Base-by-base conservation (phyloP, 2,113 vertebrate species). In the Cynoglossus semilaevis region DNA sequence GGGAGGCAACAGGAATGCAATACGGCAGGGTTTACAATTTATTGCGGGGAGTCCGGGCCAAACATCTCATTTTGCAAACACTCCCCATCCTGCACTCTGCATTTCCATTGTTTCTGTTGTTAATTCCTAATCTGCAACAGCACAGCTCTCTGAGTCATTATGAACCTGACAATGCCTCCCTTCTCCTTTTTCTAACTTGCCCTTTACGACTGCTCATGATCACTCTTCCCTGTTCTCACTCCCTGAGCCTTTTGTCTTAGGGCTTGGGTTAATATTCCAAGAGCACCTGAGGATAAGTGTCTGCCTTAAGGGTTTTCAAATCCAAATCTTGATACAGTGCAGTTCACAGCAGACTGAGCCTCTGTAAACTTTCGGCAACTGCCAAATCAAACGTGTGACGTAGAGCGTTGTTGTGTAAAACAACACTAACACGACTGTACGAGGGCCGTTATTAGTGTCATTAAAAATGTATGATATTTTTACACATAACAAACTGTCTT, bases 1-100 rank as follows among this genome's bases (percentile, higher is more conserved):
- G 50, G 43, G 34, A 76, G 37, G 52, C 58, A 45, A 61, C 35
- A 42, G 58, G n/a, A 41, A 76, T 70, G 81, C 80, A 67, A 40
- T 58, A 56, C 44, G 72, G 53, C 67, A 49, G 73, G 55, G 41
- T 35, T 56, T 57, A 58, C 76, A 77, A 87, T 82, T 80, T 71
- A 81, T 78, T 74, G 74, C 15, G 38, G 53, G 67, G 58, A 60
- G 48, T 60, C 64, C 64, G 68, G 57, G 59, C 64, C 71, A 70
- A 77, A 62, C 8, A 51, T 64, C 66, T 74, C 42, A 74, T 79
- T 85, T 82, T 70, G 72, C 63, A 74, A 78, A 83, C 58, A 65
- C 64, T 69, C 50, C 17, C 13, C 14, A 17, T 56, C 55, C 60
- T 76, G 69, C 77, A 77, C 82, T 82, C 80, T 72, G 77, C 70